Evolutionary conservation across 2,113 vertebrate species (phyloP).

Genomic region (Axis porcinus): DNA sequence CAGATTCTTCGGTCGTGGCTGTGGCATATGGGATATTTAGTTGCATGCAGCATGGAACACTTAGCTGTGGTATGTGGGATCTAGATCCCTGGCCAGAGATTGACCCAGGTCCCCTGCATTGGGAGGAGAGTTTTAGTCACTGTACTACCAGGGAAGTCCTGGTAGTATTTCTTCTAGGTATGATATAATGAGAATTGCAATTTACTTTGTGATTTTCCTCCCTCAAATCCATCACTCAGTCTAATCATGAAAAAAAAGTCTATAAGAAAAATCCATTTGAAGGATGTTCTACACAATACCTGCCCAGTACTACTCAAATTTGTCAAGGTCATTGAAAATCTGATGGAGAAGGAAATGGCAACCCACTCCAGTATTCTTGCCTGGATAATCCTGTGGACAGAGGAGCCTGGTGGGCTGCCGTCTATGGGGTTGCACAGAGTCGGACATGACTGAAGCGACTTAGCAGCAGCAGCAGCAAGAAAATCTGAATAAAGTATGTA

Average conservation of each 20-base stretch:
- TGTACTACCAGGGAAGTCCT: not conserved
- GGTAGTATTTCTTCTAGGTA: not conserved
- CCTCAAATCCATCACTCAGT: not conserved
- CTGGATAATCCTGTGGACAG: no score
- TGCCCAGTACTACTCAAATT: not conserved
- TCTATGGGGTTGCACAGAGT: no score
- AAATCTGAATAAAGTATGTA: not conserved
- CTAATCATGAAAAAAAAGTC: not conserved
- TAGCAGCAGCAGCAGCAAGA: not conserved
- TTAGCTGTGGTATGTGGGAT: not conserved
- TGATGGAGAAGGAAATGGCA: no score
- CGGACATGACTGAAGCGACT: no score
- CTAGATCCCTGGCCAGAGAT: not conserved
- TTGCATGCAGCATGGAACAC: not conserved
- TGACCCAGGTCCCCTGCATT: not conserved
- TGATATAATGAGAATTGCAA: not conserved
- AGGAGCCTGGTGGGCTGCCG: no score
- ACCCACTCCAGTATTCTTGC: no score
- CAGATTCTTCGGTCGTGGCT: not conserved
- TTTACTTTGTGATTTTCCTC: not conserved
- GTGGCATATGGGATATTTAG: not conserved
- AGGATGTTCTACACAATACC: not conserved
- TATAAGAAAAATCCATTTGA: not conserved
- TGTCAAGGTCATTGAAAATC: not conserved
- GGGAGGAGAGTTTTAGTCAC: not conserved